Percentiles rank a stretch among this genome's conserved stretches.
Evolutionary conservation across 2,113 vertebrate species (phyloP).

Genomic region (Tyrannus savana): DNA sequence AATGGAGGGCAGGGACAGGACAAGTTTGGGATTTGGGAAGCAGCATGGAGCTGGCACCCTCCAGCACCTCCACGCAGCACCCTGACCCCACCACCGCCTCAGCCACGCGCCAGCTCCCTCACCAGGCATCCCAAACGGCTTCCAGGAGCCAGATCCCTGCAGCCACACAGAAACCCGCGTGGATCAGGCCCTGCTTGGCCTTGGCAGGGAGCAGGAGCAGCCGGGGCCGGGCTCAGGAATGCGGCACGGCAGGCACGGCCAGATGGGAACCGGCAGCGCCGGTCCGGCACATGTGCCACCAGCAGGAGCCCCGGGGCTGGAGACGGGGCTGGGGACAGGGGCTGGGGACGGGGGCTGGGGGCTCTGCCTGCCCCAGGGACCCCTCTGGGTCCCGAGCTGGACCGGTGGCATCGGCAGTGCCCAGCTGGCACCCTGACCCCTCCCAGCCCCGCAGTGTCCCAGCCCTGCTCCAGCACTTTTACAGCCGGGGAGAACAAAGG

Average conservation of each 20-base stretch:
- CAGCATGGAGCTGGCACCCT: background rate
- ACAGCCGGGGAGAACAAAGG: background rate
- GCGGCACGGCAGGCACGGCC: background rate
- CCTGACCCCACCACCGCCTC: accelerated
- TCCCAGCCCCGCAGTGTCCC: background rate
- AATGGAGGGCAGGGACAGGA: accelerated
- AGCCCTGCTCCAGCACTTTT: background rate
- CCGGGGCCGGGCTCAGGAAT: background rate
- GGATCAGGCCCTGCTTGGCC: background rate
- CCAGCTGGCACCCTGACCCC: background rate
- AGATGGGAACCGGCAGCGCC: background rate
- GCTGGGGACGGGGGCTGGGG: too few relatives aligned
- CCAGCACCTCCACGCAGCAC: background rate
- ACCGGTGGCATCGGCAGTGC: background rate
- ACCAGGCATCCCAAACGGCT: background rate
- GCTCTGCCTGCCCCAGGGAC: background rate
- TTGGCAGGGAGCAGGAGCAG: background rate
- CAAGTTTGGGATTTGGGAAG: background rate
- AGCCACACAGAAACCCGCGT: accelerated
- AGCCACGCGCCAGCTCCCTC: background rate
- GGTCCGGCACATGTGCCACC: background rate
- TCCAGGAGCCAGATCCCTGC: background rate
- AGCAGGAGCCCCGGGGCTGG: background rate
- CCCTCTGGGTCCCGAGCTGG: accelerated
- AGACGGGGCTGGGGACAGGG: background rate